Base-by-base conservation (phyloP, 2,797 vertebrate genomes). In the Chelon labrosus region DNA sequence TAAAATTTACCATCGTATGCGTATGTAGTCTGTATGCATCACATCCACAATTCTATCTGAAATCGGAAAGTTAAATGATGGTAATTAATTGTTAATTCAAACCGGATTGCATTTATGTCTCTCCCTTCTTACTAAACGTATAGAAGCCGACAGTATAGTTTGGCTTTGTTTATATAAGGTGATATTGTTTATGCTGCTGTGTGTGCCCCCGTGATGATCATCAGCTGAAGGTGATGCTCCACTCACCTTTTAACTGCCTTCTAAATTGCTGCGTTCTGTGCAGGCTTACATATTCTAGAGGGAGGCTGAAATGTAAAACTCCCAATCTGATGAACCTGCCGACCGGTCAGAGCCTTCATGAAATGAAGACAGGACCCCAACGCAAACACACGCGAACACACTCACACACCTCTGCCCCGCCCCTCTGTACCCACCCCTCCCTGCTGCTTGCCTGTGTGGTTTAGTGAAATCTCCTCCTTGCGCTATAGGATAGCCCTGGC, bases 241-340 rank as follows among this genome's bases (percentile, higher is more conserved):
- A 50, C 54, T 82, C 76, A 35, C 68, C 47, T 71, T 79, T 70
- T 69, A 83, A 79, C 70, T 49, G 61, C 61, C 58, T 82, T 31
- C 81, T 77, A 75, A 77, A 69, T 51, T 17, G 49, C 49, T 41
- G 22, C 12, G 25, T 66, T 65, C 22, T 38, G 44, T 55, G 58
- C 50, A 25, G 69, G 58, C 39, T 65, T 62, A 0, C 27, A 46
- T 62, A 37, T 65, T 69, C 47, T 39, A 22, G 50, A 71, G 56
- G 37, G 57, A 41, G 37, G 42, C 62, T 82, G 82, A 81, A 87
- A 87, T 39, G 20, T 55, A 75, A 87, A 79, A 68, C 67, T 3
- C 57, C 60, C 85, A 81, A 76, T 85, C 76, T 83, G 88, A 90
- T 88, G 73, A 85, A 87, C 87, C 83, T 86, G 78, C 53, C 44